Base-by-base conservation (phyloP, 2,888 invertebrate species). In the Standfussiana lucernea region DNA sequence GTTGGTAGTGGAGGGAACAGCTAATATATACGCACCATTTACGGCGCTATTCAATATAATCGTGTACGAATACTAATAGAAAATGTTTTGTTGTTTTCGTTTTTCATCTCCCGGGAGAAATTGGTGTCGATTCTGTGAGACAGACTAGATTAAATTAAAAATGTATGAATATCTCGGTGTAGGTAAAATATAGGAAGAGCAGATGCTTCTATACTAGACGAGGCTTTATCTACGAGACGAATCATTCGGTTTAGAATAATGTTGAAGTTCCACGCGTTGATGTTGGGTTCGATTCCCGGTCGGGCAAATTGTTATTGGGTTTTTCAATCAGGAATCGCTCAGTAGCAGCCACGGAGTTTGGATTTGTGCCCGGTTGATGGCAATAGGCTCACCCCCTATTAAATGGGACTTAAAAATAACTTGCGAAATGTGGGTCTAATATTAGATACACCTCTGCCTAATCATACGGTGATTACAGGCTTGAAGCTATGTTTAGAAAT, bases 1-100 rank as follows among this genome's bases (percentile, higher is more conserved):
- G 68, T 64, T 66, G 37, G 53, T 78, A 74, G 72, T 72, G n/a
- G 53, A 74, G 62, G 11, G 10, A 59, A 67, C 59, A n/a, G 28
- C 62, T 75, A 81, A 76, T 77, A 68, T 79, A 84, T 59, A 85
- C 73, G 87, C 79, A 70, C 85, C 82, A 82, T 87, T 85, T 71
- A 35, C 56, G 24, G 15, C 24, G 28, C 62, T 65, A 47, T 85
- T 78, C 61, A 74, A 72, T 77, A 69, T 74, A 68, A 73, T 83
- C 45, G 42, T 62, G 65, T 67, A 83, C 59, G 77, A 80, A 80
- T 72, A 77, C 66, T 83, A 80, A 77, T 77, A 74, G 28, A 72
- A 74, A 85, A 76, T 69, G 61, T 50, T 61, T 71, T 40, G 28
- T 50, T 59, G n/a, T 61, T 67, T 70, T 72, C 28, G 56, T 71